Base-by-base conservation (phyloP, 2,113 vertebrate species). In the Chionomys nivalis region DNA sequence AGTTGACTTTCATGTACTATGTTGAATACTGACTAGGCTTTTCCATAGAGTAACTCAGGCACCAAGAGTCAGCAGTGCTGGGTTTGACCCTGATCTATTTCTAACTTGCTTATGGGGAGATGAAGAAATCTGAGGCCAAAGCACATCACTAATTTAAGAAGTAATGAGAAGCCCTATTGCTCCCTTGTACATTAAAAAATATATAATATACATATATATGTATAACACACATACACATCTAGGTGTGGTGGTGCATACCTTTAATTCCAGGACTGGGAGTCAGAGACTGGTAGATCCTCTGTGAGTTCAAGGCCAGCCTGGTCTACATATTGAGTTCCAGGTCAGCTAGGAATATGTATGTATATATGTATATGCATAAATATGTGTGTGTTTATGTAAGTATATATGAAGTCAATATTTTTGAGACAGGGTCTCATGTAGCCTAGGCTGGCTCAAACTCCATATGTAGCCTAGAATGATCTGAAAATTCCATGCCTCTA, bases 41-140 rank as follows among this genome's bases (percentile, higher is more conserved):
- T 33, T 31, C 55, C 79, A 81, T 6, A 61, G 79, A 58, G 79
- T 61, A 61, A 82, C 23, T 82, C 55, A 82, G 24, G 55, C 23
- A 82, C 1, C 55, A 24, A 28, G 6, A 88, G 77, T 23, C 83
- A 83, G 88, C 0, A 55, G 6, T 52, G 49, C 10, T 58, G 58
- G 52, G 72, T 33, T 82, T 70, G 31, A 75, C 52, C 16, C 78
- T 76, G 42, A 70, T 21, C 26, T 63, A 17, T 58, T 82, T 79
- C 49, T 81, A 39, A 96, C 26, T 55, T 52, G n/a, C 63, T 78
- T 16, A 92, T 13, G 3, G 68, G 39, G 65, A 85, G 33, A 72
- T 28, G 49, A 88, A 90, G 86, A 92, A 86, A 91, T 55, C 44
- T 11, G 33, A 92, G 63, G 63, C 63, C 44, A 78, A 96, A 87